Evolutionary conservation across 2,888 invertebrate species (phyloP).

Genomic region (Hirtodrosophila cameraria): DNA sequence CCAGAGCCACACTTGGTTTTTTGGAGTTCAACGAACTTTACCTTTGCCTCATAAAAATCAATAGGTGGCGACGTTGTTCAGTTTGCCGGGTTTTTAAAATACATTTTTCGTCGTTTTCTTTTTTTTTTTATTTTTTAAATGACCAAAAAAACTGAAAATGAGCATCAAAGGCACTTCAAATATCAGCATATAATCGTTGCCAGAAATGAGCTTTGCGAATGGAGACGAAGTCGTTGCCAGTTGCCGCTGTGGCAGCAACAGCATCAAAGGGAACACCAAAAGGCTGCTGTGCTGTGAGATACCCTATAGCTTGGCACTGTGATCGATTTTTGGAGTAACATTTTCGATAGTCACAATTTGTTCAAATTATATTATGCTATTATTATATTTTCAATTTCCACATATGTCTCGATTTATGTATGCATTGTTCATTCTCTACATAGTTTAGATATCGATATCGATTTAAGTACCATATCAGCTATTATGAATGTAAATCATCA

Average conservation of each 20-base stretch:
- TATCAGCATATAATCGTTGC: constrained; percentile 65
- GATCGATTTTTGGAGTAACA: no score
- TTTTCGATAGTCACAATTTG: no score
- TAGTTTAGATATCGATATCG: no score
- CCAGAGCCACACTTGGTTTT: neutral
- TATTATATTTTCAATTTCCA: no score
- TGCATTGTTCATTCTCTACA: no score
- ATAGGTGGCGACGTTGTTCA: constrained; percentile 52
- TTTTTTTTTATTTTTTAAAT: constrained; percentile 13
- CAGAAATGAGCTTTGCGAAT: constrained; percentile 48
- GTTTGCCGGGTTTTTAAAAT: constrained; percentile 63
- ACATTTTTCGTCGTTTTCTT: constrained; percentile 31
- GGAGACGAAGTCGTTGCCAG: constrained; percentile 10
- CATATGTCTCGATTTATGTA: no score
- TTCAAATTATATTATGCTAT: no score
- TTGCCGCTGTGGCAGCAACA: constrained; percentile 17
- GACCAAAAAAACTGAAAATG: constrained; percentile 58
- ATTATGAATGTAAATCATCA: no score
- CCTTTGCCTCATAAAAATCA: constrained; percentile 73
- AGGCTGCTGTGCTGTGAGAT: constrained; percentile 1
- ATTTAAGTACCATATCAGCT: no score
- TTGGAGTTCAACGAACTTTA: constrained; percentile 65
- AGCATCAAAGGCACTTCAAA: constrained; percentile 79
- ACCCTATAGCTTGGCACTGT: constrained; percentile 4
- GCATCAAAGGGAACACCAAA: neutral